Percentiles rank a stretch among this genome's conserved stretches.
Evolutionary conservation across 2,113 vertebrate genomes (phyloP).

Genomic region (Muntiacus muntjak): DNA sequence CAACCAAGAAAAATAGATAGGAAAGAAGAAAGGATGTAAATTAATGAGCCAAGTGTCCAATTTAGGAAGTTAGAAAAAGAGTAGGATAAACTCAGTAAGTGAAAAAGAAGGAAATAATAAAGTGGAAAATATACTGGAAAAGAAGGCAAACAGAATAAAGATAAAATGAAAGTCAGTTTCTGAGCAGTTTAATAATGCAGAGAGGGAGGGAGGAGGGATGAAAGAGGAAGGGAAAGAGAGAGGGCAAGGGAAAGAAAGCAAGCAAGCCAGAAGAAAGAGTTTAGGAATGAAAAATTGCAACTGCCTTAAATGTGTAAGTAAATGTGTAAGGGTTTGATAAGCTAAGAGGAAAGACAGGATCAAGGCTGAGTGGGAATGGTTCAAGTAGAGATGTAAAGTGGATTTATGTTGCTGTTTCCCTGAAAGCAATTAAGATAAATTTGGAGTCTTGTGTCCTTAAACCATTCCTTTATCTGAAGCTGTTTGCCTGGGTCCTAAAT

Average conservation of each 20-base stretch:
- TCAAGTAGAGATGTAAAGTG: not conserved
- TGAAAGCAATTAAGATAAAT: not conserved
- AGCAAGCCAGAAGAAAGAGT: not conserved
- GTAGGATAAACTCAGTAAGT: not conserved
- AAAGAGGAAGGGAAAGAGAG: not conserved
- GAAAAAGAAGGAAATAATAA: not conserved
- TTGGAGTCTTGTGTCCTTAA: not conserved
- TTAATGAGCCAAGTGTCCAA: not conserved
- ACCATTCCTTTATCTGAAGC: not conserved
- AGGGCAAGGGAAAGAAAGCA: not conserved
- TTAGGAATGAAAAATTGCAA: slow-evolving; percentile 8
- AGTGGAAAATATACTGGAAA: not conserved
- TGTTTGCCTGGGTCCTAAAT: not conserved
- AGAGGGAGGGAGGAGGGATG: not conserved
- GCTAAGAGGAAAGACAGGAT: not conserved
- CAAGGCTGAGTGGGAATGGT: not conserved
- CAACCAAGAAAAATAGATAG: not conserved
- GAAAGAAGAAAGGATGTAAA: not conserved
- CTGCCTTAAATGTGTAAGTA: not conserved
- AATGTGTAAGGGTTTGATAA: not conserved
- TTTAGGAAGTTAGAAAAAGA: not conserved
- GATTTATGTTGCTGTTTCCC: not conserved
- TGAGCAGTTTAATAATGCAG: not conserved
- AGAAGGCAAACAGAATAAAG: slow-evolving; percentile 10
- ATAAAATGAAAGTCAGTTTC: not conserved